Percentiles rank a stretch among this genome's conserved stretches.
Conservation (phyloP, 1,140 invertebrate species). For the Bombus huntii region DNA sequence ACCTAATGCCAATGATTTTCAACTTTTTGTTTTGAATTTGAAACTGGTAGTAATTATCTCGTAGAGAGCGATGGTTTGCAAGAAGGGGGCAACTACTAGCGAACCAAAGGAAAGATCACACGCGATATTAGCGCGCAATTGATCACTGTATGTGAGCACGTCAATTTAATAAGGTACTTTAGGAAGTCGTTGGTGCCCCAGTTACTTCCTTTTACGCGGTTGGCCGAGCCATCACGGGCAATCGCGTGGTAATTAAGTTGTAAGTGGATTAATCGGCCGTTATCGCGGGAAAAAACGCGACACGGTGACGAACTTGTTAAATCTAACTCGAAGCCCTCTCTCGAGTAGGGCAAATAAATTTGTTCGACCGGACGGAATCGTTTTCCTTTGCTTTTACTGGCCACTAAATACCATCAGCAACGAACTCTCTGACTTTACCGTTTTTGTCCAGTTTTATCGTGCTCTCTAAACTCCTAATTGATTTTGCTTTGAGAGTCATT, state of each 20-base stretch:
- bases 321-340: conserved; percentile 15
- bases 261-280: conserved; percentile 60
- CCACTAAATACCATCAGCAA: not conserved
- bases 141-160: not conserved
- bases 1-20: too few relatives aligned
- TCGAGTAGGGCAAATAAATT: conserved; percentile 25
- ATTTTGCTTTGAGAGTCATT: not conserved
- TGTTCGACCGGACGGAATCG: not conserved
- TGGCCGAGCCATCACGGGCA: conserved; percentile 30
- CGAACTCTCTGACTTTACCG: too few relatives aligned
- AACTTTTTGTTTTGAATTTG: not conserved
- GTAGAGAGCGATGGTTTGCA: not conserved
- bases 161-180: conserved; percentile 55
- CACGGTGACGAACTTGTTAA: not conserved
- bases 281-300: conserved; percentile 1
- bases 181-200: conserved; percentile 33
- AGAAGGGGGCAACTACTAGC: not conserved
- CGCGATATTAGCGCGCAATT: conserved; percentile 31
- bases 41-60: not conserved
- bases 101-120: not conserved
- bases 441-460: conserved; percentile 4
- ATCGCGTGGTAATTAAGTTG: conserved; percentile 60
- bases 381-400: not conserved
- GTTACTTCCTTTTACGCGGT: conserved; percentile 48
- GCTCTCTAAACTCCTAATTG: conserved; percentile 27